phyloP scores from a whole-genome alignment of 2,797 vertebrate species.

The Danio aesculapii region DNA sequence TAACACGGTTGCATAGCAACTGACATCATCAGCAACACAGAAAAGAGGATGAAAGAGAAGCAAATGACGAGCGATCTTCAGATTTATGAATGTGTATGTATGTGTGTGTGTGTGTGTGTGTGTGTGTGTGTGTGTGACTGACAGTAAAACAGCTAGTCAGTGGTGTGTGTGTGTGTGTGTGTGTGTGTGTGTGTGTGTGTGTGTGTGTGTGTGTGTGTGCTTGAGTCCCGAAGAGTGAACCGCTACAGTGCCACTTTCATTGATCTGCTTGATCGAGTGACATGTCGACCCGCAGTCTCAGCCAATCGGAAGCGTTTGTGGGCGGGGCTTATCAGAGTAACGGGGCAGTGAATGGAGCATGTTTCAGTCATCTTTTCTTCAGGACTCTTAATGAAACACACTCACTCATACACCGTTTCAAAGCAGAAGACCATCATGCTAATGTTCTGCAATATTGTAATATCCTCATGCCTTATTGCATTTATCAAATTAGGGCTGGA shows the following conservation, averaged over 20 bases:
- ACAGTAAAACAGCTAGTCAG: background rate
- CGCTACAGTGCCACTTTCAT: background rate
- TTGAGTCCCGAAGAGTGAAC: background rate
- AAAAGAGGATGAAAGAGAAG: slow-evolving; percentile 61
- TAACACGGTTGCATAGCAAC: slow-evolving; percentile 63
- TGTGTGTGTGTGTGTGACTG: background rate
- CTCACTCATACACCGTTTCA: too few species aligned
- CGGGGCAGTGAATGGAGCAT: background rate
- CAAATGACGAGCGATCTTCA: slow-evolving; percentile 43
- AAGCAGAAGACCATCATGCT: too few species aligned
- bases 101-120: slow-evolving; percentile 29
- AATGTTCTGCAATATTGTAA: too few species aligned
- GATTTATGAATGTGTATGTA: slow-evolving; percentile 42
- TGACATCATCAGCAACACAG: slow-evolving; percentile 63
- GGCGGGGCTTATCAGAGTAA: background rate
- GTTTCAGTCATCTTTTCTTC: background rate
- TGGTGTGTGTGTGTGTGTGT: background rate
- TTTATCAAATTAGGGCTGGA: too few species aligned
- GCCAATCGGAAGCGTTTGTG: background rate
- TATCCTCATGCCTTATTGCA: too few species aligned
- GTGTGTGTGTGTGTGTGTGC: too few species aligned
- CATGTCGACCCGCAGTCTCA: background rate
- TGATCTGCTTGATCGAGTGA: background rate
- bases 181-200: too few species aligned
- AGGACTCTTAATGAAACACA: background rate